phyloP scores from a whole-genome alignment of 2,113 vertebrate species.

The Notarius quadriscutis region DNA sequence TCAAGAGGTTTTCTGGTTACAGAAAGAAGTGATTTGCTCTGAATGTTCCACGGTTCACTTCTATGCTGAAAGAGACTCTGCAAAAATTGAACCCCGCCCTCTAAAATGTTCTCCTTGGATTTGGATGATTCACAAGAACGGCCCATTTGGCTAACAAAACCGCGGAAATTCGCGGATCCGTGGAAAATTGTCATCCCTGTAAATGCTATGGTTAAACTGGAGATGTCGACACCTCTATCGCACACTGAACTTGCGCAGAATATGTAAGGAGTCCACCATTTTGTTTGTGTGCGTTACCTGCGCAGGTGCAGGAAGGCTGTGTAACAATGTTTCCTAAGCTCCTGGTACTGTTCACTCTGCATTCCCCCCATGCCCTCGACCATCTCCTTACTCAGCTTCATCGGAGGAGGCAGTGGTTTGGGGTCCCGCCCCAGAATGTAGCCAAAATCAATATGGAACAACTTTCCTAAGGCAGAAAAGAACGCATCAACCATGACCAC shows the following conservation, averaged over 20 bases:
- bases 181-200: too few species aligned
- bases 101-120: too few species aligned
- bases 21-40: too few species aligned
- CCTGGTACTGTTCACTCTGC: constrained; percentile 98
- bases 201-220: neutral
- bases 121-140: too few species aligned
- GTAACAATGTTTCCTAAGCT: constrained; percentile 98
- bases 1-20: too few species aligned
- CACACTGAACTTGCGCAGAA: neutral
- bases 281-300: constrained; percentile 71
- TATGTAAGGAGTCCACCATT: neutral
- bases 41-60: too few species aligned
- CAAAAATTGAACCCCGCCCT: too few species aligned
- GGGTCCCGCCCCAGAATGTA: constrained; percentile 97
- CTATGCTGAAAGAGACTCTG: too few species aligned
- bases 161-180: too few species aligned
- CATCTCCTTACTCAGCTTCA: constrained; percentile 99
- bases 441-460: constrained; percentile 99
- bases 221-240: neutral
- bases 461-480: constrained; percentile 79
- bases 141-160: too few species aligned
- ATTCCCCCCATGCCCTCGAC: constrained; percentile 99
- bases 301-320: constrained; percentile 95
- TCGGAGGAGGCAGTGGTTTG: constrained; percentile 94
- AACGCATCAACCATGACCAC: constrained; percentile 18